A percentile compares a stretch with the other conserved stretches of the same genome.
Evolutionary conservation across 1,140 invertebrate species (phyloP).

Genomic region (Papilio aristodemus): DNA sequence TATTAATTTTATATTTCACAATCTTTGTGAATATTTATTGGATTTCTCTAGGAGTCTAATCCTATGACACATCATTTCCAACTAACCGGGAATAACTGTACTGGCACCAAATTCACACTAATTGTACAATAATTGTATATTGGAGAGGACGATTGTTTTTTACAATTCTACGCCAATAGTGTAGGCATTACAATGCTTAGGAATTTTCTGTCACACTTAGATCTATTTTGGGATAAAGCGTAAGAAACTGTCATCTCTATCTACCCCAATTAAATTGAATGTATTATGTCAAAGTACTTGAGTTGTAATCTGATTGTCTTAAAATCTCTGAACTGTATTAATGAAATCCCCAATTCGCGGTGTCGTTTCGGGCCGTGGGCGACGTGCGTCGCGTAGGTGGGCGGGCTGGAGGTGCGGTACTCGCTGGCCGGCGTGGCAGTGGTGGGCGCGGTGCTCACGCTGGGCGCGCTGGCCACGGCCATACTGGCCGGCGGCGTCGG

Average conservation of each 20-base stretch:
- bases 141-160: neutral
- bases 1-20: neutral
- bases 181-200: too few species aligned
- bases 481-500: slow-evolving; percentile 96
- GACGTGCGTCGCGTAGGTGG: slow-evolving; percentile 55
- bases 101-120: neutral
- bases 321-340: neutral
- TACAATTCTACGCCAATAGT: too few species aligned
- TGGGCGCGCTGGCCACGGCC: slow-evolving; percentile 86
- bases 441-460: slow-evolving; percentile 84
- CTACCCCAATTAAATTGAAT: too few species aligned
- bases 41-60: slow-evolving; percentile 6
- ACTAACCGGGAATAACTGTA: slow-evolving; percentile 10
- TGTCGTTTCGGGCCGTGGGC: neutral
- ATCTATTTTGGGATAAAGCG: too few species aligned
- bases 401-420: slow-evolving; percentile 85
- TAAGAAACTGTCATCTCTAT: too few species aligned
- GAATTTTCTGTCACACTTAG: too few species aligned
- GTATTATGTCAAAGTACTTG: too few species aligned
- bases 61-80: slow-evolving; percentile 1
- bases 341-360: neutral
- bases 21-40: neutral
- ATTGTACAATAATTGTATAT: neutral
- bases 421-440: slow-evolving; percentile 86
- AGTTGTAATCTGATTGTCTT: neutral